Evolutionary conservation across 2,888 invertebrate genomes (phyloP).

Genomic region (Embidobia sp.): DNA sequence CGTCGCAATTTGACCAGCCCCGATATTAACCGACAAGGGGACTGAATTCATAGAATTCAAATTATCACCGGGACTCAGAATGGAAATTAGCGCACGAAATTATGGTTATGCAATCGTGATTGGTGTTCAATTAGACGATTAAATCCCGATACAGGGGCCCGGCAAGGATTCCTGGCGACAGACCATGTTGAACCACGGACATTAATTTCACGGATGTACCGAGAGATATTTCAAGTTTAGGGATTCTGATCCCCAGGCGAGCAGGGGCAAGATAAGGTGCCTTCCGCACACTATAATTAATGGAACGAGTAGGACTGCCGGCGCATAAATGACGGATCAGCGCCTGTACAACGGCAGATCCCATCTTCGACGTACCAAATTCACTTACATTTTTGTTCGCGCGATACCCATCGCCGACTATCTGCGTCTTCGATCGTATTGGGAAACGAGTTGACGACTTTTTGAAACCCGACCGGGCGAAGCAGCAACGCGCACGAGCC

Average conservation of each 20-base stretch:
- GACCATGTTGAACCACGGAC: slow-evolving; percentile 79
- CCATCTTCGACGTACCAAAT: slow-evolving; percentile 43
- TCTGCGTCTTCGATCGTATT: too few relatives aligned
- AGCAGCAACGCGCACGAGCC: too few relatives aligned
- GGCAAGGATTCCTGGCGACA: slow-evolving; percentile 69
- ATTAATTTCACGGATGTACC: slow-evolving; percentile 80
- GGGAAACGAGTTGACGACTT: too few relatives aligned
- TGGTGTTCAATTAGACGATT: slow-evolving; percentile 67
- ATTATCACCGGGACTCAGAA: slow-evolving; percentile 59
- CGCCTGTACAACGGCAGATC: slow-evolving; percentile 36
- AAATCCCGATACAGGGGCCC: slow-evolving; percentile 63
- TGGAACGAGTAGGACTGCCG: slow-evolving; percentile 66
- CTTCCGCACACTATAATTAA: slow-evolving; percentile 77
- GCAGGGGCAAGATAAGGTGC: slow-evolving; percentile 80
- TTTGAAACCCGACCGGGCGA: too few relatives aligned
- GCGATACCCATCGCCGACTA: too few relatives aligned
- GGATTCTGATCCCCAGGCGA: slow-evolving; percentile 77
- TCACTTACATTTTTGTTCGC: slow-evolving; percentile 35
- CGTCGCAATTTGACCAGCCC: slow-evolving; percentile 35
- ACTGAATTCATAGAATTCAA: slow-evolving; percentile 62
- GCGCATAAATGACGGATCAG: slow-evolving; percentile 60
- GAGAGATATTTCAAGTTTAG: slow-evolving; percentile 76
- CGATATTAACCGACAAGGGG: slow-evolving; percentile 40
- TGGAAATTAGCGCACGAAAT: slow-evolving; percentile 62
- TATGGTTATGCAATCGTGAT: slow-evolving; percentile 65